Base-by-base conservation (phyloP, 1,140 invertebrate genomes). In the Acyrthosiphon pisum region DNA sequence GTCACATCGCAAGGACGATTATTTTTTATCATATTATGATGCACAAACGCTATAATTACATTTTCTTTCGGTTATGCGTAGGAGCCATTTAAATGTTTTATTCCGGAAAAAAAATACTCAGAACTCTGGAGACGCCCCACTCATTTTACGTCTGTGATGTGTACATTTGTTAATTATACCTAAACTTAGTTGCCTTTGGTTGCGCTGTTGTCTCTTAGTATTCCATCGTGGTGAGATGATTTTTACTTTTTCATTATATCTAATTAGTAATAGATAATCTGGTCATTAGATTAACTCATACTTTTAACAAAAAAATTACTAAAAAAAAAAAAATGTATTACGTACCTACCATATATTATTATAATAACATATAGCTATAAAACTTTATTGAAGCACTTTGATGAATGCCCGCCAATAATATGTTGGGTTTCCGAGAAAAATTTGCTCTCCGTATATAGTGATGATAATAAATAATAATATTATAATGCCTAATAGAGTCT, bases 371-470 rank as follows among this genome's bases (percentile, higher is more conserved):
- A 9, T 30, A 14, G 6, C 0, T 68, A 68, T 60, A 30, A 11
- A 14, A n/a, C 9, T 68, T n/a, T n/a, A n/a, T n/a, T 68, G 30
- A 68, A 68, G 9, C 60, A 68, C 30, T 68, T 68, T 30, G 4
- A 68, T 68, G 26, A 4, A 14, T 68, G 11, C 26, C 30, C 14
- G 30, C 11, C 14, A 60, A 30, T 14, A 60, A 30, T 60, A 30
- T 30, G 9, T 14, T 4, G 3, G 1, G 30, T 68, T 68, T 68
- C 8, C 8, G 23, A 30, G 2, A 26, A 14, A 68, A 68, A 68
- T 11, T 30, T 6, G 1, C 4, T 14, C 30, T 68, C 4, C 0
- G 0, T 14, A 11, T 14, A 20, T 20, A n/a, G n/a, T 9, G 30
- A 76, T n/a, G 30, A 76, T 41, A 41, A 41, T n/a, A n/a, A n/a